Base-by-base conservation (phyloP, 2,888 invertebrate species). In the Dugesia japonica region DNA sequence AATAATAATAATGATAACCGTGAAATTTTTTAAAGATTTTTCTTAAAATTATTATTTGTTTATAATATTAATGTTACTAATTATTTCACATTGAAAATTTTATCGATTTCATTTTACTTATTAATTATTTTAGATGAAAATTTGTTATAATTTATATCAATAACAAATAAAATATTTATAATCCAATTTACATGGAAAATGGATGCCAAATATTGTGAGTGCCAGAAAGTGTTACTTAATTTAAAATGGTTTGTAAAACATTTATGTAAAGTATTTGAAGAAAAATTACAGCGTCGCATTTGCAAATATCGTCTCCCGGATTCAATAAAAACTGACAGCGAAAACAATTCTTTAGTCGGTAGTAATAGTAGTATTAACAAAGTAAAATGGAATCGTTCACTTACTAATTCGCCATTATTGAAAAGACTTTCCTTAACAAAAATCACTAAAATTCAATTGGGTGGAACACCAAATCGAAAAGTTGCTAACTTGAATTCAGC, bases 231-330 rank as follows among this genome's bases (percentile, higher is more conserved):
- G n/a, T 56, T 77, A 23, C 74, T 77, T 27, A 77, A 77, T 31
- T 28, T 77, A 7, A 77, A 77, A 56, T 77, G 77, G 77, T 77
- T 77, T 38, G 73, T 74, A n/a, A 28, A 77, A 26, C 74, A 73
- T 17, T 31, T 77, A 20, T 23, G 56, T 26, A 77, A 76, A 42
- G 72, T 38, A 17, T 77, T 77, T 31, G 77, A 77, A 56, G 42
- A 42, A 17, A 77, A 77, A 42, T 77, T 77, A 28, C 56, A 56
- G 23, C 56, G 56, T n/a, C 56, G 56, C 17, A 56, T 56, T 56
- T 56, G 56, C 23, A 56, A 56, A 56, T 56, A 56, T 56, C 56
- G 56, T 9, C 56, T 56, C 17, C 56, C 56, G 17, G 56, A 56
- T 56, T 56, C 56, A 23, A 56, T 56, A n/a, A 56, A 56, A 56